These are phyloP conservation scores for Prionailurus viverrinus DNA, from an alignment of 2,113 vertebrate genomes.

Conservation along the genomic window DNA sequence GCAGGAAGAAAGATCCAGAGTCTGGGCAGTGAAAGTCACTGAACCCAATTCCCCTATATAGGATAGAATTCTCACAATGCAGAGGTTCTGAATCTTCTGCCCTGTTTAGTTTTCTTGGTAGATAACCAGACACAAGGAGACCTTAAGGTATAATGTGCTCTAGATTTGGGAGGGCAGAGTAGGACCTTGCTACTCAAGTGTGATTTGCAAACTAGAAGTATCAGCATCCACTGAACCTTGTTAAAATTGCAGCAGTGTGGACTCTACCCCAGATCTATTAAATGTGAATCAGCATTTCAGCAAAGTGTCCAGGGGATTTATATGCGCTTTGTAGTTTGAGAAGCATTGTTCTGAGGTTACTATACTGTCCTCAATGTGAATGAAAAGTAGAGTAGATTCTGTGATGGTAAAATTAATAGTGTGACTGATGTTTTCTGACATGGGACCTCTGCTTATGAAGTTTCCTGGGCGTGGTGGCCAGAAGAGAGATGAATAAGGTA, in stretches of 20 bases:
- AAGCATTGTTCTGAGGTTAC: neutral
- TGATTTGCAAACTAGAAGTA: neutral
- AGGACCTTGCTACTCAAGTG: neutral
- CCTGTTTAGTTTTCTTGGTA: neutral
- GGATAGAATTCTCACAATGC: neutral
- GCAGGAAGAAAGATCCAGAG: neutral
- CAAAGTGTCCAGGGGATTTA: neutral
- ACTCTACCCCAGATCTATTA: neutral
- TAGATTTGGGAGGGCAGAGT: neutral
- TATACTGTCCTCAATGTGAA: neutral
- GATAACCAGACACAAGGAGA: neutral
- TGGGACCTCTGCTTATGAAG: neutral
- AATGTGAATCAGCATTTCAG: neutral
- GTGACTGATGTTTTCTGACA: neutral
- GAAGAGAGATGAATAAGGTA: neutral
- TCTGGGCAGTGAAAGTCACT: neutral
- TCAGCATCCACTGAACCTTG: neutral
- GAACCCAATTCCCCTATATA: neutral
- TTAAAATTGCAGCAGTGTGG: neutral
- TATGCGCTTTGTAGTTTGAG: neutral
- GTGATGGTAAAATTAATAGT: neutral
- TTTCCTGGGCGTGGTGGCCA: neutral
- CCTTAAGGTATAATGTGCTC: neutral
- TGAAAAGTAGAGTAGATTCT: neutral
- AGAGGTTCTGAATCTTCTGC: neutral